phyloP scores from a whole-genome alignment of 2,113 vertebrate species.

The Peromyscus maniculatus region DNA sequence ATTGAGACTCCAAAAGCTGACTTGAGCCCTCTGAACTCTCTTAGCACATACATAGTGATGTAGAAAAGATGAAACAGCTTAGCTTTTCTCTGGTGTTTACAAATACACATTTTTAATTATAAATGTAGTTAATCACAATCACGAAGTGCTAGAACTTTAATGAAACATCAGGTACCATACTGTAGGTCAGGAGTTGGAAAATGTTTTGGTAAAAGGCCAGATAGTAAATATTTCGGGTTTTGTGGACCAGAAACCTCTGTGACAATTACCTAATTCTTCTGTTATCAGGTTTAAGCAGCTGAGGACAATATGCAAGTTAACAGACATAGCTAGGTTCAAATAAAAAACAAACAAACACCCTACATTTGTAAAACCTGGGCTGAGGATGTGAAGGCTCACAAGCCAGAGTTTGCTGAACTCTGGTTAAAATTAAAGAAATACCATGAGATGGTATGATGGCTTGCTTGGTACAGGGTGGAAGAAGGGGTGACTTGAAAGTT shows the following conservation, averaged over 20 bases:
- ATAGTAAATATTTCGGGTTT: not conserved
- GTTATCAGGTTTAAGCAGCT: not conserved
- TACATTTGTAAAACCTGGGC: not conserved
- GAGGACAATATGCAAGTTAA: not conserved
- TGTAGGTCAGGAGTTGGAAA: not conserved
- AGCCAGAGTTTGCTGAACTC: not conserved
- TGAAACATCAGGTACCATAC: not conserved
- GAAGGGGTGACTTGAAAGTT: not conserved
- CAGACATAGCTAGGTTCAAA: not conserved
- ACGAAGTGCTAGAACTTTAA: not conserved
- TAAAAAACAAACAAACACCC: not conserved
- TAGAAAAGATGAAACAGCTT: not conserved
- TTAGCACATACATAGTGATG: not conserved
- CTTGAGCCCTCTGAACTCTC: not conserved
- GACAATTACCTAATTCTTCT: not conserved
- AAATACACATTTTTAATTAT: not conserved
- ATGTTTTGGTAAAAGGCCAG: not conserved
- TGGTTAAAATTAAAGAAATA: not conserved
- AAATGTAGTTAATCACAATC: not conserved
- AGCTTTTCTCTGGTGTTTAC: not conserved
- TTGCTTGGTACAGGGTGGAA: too few species aligned
- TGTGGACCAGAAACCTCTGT: not conserved
- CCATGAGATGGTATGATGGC: too few species aligned
- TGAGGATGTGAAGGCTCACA: not conserved
- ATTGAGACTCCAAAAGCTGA: not conserved